phyloP scores from a whole-genome alignment of 2,113 vertebrate species.

The Corydoras maculifer region DNA sequence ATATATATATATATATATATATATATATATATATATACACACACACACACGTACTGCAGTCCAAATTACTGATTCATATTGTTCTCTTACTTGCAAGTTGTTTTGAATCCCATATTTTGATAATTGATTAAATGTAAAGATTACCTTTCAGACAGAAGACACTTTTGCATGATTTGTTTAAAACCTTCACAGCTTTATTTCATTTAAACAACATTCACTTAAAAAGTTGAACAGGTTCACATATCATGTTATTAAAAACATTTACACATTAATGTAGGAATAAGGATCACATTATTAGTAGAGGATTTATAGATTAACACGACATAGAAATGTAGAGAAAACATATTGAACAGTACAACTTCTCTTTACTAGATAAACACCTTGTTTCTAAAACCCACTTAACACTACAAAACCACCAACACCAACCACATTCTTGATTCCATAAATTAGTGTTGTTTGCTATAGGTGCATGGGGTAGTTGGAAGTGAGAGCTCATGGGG shows the following conservation, averaged over 20 bases:
- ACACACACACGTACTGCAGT: too few species aligned
- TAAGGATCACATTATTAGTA: too few species aligned
- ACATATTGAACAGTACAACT: not conserved
- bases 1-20: too few species aligned
- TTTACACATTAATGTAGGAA: constrained; percentile 43
- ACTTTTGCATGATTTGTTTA: constrained; percentile 15
- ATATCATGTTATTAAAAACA: not conserved
- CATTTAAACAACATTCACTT: constrained; percentile 55
- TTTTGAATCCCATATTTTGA: too few species aligned
- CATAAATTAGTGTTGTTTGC: constrained; percentile 8
- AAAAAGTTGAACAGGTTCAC: constrained; percentile 39
- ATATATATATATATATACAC: too few species aligned
- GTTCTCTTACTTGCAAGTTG: too few species aligned
- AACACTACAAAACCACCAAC: constrained; percentile 5
- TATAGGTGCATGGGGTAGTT: not conserved
- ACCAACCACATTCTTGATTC: constrained; percentile 19
- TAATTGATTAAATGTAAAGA: too few species aligned
- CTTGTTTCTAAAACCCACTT: not conserved
- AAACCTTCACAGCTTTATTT: constrained; percentile 70
- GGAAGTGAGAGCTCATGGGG: too few species aligned
- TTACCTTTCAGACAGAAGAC: not conserved
- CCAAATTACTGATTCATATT: too few species aligned
- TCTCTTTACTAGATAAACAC: constrained; percentile 36
- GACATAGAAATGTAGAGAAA: too few species aligned
- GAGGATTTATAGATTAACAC: too few species aligned